These are phyloP conservation scores for Oophaga pumilio DNA, from an alignment of 2,113 vertebrate species.

Conservation along the genomic window DNA sequence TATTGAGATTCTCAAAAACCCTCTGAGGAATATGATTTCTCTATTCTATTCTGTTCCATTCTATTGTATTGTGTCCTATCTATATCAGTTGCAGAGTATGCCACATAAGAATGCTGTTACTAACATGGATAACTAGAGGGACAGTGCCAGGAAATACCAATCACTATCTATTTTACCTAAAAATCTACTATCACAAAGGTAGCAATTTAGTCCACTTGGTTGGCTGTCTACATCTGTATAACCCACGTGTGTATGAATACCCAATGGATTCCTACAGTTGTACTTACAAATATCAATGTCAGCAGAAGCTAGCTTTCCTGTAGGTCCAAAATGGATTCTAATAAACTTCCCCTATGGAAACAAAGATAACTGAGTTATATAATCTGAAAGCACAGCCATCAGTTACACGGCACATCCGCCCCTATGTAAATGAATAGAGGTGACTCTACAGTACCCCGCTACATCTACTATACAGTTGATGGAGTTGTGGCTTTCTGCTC, in stretches of 20 bases:
- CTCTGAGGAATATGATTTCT: neutral
- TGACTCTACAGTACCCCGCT: too few relatives aligned
- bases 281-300: constrained; percentile 94
- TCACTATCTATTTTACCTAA: neutral
- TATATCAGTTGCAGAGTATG: neutral
- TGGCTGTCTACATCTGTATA: neutral
- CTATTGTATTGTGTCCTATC: neutral
- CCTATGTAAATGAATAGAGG: too few relatives aligned
- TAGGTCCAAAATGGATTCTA: constrained; percentile 90
- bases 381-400: neutral
- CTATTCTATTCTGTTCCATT: neutral
- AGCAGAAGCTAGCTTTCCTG: constrained; percentile 87
- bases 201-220: too few relatives aligned
- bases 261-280: neutral
- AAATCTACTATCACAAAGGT: neutral
- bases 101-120: neutral
- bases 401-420: too few relatives aligned
- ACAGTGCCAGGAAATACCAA: neutral
- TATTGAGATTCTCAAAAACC: neutral
- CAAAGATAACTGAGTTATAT: neutral
- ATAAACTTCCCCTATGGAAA: constrained; percentile 88
- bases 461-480: too few relatives aligned
- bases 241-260: too few relatives aligned
- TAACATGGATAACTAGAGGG: neutral
- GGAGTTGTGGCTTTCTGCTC: too few relatives aligned